These are phyloP conservation scores for Leptinotarsa haldemani DNA, from an alignment of 2,888 invertebrate genomes.

Conservation along the genomic window DNA sequence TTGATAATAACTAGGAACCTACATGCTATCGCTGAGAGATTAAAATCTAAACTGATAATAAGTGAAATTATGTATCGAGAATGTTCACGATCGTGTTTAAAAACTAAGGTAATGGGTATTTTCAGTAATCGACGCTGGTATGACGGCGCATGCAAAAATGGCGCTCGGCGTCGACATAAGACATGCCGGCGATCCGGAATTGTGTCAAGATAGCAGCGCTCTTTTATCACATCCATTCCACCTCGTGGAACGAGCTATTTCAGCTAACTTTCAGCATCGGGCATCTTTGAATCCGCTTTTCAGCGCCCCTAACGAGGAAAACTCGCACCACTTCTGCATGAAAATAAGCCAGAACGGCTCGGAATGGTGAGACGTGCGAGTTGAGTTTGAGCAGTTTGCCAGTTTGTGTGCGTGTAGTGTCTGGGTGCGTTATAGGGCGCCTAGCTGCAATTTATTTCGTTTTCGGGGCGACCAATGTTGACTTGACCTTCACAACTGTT, in stretches of 20 bases:
- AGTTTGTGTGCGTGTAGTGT: slow-evolving; percentile 61
- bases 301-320: slow-evolving; percentile 52
- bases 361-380: slow-evolving; percentile 61
- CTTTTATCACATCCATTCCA: slow-evolving; percentile 8
- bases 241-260: slow-evolving; percentile 16
- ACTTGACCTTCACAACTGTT: slow-evolving; percentile 65
- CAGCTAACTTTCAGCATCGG: slow-evolving; percentile 12
- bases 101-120: not conserved
- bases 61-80: not conserved
- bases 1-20: not conserved
- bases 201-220: slow-evolving; percentile 10
- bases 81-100: not conserved
- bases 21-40: not conserved
- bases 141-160: slow-evolving; percentile 1
- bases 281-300: slow-evolving; percentile 4
- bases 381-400: slow-evolving; percentile 49
- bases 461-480: slow-evolving; percentile 63
- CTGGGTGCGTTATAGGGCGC: slow-evolving; percentile 64
- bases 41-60: not conserved
- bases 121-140: slow-evolving; percentile 1
- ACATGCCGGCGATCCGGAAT: not conserved
- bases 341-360: slow-evolving; percentile 61
- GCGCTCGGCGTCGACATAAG: slow-evolving; percentile 8
- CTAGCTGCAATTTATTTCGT: slow-evolving; percentile 59
- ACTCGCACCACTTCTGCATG: slow-evolving; percentile 36